A percentile compares a stretch with the other conserved stretches of the same genome.
Conservation (phyloP, 64 coral and sea anemone genomes). For the Actinia tenebrosa region DNA sequence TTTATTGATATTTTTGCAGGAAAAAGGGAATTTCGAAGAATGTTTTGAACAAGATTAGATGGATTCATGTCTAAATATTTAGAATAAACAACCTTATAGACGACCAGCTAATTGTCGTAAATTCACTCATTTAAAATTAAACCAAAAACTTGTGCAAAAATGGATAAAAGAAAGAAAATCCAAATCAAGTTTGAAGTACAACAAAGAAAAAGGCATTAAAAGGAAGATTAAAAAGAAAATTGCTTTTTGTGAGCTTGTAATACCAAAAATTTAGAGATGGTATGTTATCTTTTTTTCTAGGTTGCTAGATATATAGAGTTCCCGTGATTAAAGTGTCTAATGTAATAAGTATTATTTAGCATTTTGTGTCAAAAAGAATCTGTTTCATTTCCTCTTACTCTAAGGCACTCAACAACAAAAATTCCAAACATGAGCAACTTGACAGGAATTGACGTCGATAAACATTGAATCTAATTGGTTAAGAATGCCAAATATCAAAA, state of each 20-base stretch:
- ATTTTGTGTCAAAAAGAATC: background rate
- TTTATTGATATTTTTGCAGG: background rate
- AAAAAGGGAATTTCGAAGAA: background rate
- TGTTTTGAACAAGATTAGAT: background rate
- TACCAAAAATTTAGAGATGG: no score
- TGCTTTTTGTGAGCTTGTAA: background rate
- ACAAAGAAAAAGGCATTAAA: no score
- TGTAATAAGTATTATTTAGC: background rate
- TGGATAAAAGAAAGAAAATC: background rate
- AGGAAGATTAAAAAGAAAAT: background rate
- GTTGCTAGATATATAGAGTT: background rate
- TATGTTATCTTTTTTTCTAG: background rate
- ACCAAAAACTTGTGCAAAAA: background rate
- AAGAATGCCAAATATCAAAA: background rate
- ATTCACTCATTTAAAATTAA: background rate
- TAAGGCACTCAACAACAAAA: background rate
- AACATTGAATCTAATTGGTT: background rate
- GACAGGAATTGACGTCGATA: background rate
- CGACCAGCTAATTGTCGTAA: background rate
- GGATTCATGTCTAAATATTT: slow-evolving; percentile 6
- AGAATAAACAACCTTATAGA: background rate
- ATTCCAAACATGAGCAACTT: background rate
- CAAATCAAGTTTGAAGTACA: no score
- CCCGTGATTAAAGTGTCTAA: background rate
- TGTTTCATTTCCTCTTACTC: background rate